Evolutionary conservation across 2,888 invertebrate genomes (phyloP), one percentile per base, ranked within the genome.

Genomic region (Lymantria monacha): DNA sequence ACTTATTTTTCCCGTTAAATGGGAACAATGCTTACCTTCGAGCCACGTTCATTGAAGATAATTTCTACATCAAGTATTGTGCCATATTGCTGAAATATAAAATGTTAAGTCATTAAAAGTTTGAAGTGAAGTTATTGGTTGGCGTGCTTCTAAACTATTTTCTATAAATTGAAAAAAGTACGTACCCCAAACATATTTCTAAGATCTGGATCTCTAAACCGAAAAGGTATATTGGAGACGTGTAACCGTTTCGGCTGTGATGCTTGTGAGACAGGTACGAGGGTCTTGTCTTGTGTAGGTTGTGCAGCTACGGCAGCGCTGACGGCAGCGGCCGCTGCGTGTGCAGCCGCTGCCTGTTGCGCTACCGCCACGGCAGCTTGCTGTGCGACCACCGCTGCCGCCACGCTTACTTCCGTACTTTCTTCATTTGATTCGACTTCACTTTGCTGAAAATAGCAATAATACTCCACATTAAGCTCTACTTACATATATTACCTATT

Each of bases 11-110:
- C 52, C 52, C 51, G 22, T 22, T 22, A 3, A 61, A 61, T 62
- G 56, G 53, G 60, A 74, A 68, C 56, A 63, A 61, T 76, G 87
- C 97, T 95, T 96, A 99, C 99, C 98, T 99, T 99, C 76, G 99
- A 99, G 91, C 99, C 99, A 74, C 99, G 94, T 93, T 99, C 99
- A 92, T 99, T 99, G 94, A 99, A 99, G 91, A 99, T 99, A 82
- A 99, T 99, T 95, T 99, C 99, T 92, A 99, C 99, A 93, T 99
- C 99, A 90, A 99, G 94, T 87, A 99, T 99, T 81, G 96, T 95
- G 86, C 99, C 99, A 93, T 97, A 99, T 96, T 98, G 98, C 98
- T 98, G 94, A 83, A 95, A 95, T 86, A 82, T 77, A 91, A 92
- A 88, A 87, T 22, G 68, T 69, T 57, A 22, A 59, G 42, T 65